Evolutionary conservation across 92 coral and sea anemone genomes (phyloP), one percentile per base, ranked within the genome.

Genomic region (Porites divaricata): DNA sequence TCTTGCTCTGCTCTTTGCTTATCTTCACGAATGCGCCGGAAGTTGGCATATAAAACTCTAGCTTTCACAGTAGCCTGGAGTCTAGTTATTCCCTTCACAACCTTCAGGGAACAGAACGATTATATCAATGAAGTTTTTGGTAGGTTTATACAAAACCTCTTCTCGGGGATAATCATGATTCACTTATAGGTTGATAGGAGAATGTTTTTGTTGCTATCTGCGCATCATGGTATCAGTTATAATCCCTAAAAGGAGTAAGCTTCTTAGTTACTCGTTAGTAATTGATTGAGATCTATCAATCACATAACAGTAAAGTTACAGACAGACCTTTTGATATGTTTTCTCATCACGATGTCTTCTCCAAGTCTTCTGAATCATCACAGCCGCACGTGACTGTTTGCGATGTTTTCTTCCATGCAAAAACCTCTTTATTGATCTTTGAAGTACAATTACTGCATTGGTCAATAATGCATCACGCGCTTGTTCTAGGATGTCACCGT

Each of bases 381-480:
- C 89, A 14, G 97, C 97, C 35, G 91, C 89, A 63, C 86, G 57
- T 51, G 89, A 75, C 80, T 78, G 69, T 49, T 56, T 51, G 35
- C 76, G 83, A 9, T 74, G 85, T 50, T 87, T 84, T n/a, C 89
- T 88, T 22, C 57, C 83, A 23, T 83, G 81, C 66, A 93, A 75
- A 70, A 81, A 96, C 41, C 92, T 87, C 63, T 93, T 95, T 50
- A 90, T 87, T 7, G 89, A 81, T 65, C 98, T 91, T 74, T 96
- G 99, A n/a, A 96, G 94, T 68, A 94, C 67, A 45, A 96, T 83
- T 22, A 96, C 96, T 83, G 93, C 95, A 65, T 89, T 87, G 75
- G 94, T 85, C 80, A 96, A 91, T 21, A 95, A 89, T 17, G 85
- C 88, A 86, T 90, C 90, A n/a, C 99, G 91, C 72, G 94, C 91